These are phyloP conservation scores for Drosophila pallidifrons DNA, from an alignment of 1,140 invertebrate species.

Conservation along the genomic window DNA sequence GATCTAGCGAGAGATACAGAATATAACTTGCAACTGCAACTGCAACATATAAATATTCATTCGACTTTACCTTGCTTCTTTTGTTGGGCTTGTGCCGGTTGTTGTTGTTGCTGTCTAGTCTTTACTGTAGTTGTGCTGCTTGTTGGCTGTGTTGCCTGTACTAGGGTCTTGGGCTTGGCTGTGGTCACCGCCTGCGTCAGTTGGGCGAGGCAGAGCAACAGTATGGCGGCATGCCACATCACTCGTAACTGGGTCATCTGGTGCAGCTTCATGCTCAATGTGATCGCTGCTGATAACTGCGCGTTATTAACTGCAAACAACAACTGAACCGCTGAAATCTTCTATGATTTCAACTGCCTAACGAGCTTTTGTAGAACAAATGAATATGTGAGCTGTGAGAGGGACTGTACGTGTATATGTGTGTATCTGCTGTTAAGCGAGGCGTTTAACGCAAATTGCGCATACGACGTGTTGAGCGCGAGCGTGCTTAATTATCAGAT, in stretches of 20 bases:
- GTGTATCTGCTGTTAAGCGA: slow-evolving; percentile 43
- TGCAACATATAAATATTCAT: not conserved
- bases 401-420: slow-evolving; percentile 7
- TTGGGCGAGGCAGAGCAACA: slow-evolving; percentile 50
- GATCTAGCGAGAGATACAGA: slow-evolving; percentile 43
- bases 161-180: slow-evolving; percentile 42
- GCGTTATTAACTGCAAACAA: slow-evolving; percentile 50
- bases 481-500: slow-evolving; percentile 56
- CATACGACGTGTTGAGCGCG: slow-evolving; percentile 52
- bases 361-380: slow-evolving; percentile 26
- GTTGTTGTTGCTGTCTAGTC: slow-evolving; percentile 21
- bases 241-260: slow-evolving; percentile 55
- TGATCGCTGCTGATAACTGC: slow-evolving; percentile 55
- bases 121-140: slow-evolving; percentile 13
- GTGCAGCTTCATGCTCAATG: slow-evolving; percentile 44
- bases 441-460: slow-evolving; percentile 60
- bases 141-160: slow-evolving; percentile 17
- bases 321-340: slow-evolving; percentile 59
- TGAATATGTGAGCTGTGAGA: not conserved
- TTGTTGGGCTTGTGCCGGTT: not conserved
- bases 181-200: slow-evolving; percentile 50
- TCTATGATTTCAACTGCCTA: slow-evolving; percentile 33
- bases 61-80: slow-evolving; percentile 22
- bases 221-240: slow-evolving; percentile 40
- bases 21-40: not conserved